These are phyloP conservation scores for Hipparchia sbordonii DNA, from an alignment of 2,888 invertebrate species.

Conservation along the genomic window DNA sequence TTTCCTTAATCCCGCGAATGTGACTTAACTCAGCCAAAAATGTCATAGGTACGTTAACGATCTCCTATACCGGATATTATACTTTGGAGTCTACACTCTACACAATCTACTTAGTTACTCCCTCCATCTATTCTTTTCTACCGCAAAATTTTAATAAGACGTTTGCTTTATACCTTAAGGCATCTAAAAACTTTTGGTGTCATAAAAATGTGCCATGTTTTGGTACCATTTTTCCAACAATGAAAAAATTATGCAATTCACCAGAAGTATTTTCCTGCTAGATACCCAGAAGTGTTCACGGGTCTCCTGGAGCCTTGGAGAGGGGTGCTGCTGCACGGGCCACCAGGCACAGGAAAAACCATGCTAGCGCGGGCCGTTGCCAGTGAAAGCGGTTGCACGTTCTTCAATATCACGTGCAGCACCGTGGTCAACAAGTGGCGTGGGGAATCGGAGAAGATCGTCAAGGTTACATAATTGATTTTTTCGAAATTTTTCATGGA, in stretches of 20 bases:
- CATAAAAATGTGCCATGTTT: no score
- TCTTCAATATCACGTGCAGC: conserved; percentile 95
- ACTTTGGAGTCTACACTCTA: no score
- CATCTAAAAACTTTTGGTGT: no score
- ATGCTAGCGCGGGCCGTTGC: conserved; percentile 94
- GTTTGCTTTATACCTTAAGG: no score
- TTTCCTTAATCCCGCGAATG: background rate
- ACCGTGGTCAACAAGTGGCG: conserved; percentile 97
- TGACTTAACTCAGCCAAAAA: background rate
- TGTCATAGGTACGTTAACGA: background rate
- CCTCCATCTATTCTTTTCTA: no score
- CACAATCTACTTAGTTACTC: no score
- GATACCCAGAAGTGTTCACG: conserved; percentile 88
- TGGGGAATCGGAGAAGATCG: conserved; percentile 96
- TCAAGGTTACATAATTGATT: no score
- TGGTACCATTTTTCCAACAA: no score
- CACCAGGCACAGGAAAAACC: conserved; percentile 93
- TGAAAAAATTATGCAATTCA: no score
- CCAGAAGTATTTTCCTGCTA: conserved; percentile 41
- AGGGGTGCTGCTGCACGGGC: conserved; percentile 85
- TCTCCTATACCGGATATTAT: no score
- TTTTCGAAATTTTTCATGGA: conserved; percentile 28
- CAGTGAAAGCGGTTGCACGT: conserved; percentile 90
- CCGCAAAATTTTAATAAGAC: no score
- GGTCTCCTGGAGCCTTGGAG: conserved; percentile 92